phyloP scores from a whole-genome alignment of 2,797 vertebrate species.

The Myioborus miniatus region DNA sequence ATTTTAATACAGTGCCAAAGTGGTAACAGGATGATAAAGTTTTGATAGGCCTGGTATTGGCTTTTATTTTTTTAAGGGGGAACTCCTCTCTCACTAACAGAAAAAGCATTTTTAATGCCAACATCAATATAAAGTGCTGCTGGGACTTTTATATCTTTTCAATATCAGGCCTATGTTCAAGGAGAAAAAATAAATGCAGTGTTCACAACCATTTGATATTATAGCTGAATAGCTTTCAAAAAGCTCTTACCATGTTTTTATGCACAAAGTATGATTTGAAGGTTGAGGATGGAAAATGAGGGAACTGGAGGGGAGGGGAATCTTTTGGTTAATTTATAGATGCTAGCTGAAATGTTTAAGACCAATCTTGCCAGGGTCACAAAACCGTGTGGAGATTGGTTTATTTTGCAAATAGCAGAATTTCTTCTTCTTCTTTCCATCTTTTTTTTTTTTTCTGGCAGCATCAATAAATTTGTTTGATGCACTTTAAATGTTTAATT shows the following conservation, averaged over 20 bases:
- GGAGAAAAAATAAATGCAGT: constrained; percentile 48
- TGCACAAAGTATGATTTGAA: constrained; percentile 31
- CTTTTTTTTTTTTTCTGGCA: not conserved
- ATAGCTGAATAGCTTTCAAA: constrained; percentile 40
- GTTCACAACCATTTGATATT: constrained; percentile 51
- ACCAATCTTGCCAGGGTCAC: constrained; percentile 3
- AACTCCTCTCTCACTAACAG: constrained; percentile 47
- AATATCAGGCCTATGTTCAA: constrained; percentile 52
- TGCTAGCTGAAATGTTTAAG: constrained; percentile 14
- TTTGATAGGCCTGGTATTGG: constrained; percentile 59
- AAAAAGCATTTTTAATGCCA: constrained; percentile 69
- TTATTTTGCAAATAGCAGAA: constrained; percentile 39
- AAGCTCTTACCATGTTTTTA: constrained; percentile 51
- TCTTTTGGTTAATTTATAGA: constrained; percentile 38
- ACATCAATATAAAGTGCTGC: constrained; percentile 66
- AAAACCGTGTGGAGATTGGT: not conserved
- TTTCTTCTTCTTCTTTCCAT: not conserved
- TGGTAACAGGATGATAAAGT: constrained; percentile 65
- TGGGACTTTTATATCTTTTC: constrained; percentile 65
- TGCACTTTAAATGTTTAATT: constrained; percentile 76
- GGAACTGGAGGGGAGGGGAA: not conserved
- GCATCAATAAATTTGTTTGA: constrained; percentile 70
- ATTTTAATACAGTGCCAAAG: constrained; percentile 45
- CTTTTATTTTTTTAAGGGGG: constrained; percentile 65
- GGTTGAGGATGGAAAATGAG: constrained; percentile 26